Evolutionary conservation across 2,888 invertebrate genomes (phyloP).

Genomic region (Heliconius ethilla): DNA sequence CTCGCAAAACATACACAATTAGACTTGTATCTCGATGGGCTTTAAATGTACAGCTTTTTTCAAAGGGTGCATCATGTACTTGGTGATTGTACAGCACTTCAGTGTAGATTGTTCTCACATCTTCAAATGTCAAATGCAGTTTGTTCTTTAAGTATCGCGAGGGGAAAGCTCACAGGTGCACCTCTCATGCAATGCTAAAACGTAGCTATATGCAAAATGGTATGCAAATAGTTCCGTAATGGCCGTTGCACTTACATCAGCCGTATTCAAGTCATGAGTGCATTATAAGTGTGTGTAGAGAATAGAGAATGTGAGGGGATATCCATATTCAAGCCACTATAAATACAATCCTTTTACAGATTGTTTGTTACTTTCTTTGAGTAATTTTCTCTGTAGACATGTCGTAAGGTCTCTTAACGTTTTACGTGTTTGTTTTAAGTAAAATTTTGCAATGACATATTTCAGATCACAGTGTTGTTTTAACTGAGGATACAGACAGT

Average conservation of each 20-base stretch:
- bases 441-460: constrained; percentile 46
- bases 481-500: constrained; percentile 95
- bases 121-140: constrained; percentile 75
- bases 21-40: constrained; percentile 42
- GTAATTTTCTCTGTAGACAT: constrained; percentile 40
- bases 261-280: constrained; percentile 69
- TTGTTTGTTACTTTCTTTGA: constrained; percentile 48
- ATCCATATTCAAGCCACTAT: constrained; percentile 64
- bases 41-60: constrained; percentile 46
- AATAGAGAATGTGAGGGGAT: constrained; percentile 60
- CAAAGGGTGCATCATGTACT: constrained; percentile 47
- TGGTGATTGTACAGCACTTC: constrained; percentile 54
- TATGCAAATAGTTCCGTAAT: constrained; percentile 64
- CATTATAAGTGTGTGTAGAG: constrained; percentile 58
- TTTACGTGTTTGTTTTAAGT: constrained; percentile 35
- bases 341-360: constrained; percentile 54
- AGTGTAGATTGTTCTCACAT: constrained; percentile 55
- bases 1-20: constrained; percentile 49
- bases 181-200: constrained; percentile 54
- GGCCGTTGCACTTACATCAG: constrained; percentile 72
- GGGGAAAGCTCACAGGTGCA: constrained; percentile 61
- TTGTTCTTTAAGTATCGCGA: constrained; percentile 59
- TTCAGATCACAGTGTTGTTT: constrained; percentile 91
- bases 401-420: constrained; percentile 30
- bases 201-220: constrained; percentile 64